phyloP scores from a whole-genome alignment of 30 jellyfish, hydroid and myxozoan species.

The Hydra vulgaris region DNA sequence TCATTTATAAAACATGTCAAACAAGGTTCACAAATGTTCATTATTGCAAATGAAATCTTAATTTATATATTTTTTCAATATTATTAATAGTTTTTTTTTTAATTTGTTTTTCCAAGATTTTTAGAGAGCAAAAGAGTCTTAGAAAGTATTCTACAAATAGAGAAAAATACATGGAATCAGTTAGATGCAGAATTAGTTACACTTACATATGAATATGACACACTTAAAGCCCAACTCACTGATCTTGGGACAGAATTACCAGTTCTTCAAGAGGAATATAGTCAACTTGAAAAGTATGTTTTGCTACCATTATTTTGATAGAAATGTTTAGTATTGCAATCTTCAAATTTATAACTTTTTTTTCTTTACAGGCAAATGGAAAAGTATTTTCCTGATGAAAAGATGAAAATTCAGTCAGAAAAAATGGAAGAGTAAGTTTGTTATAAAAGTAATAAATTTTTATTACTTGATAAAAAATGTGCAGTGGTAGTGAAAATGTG shows the following conservation, averaged over 20 bases:
- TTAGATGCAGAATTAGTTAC: constrained; percentile 8
- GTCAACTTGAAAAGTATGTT: constrained; percentile 4
- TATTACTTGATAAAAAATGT: no score
- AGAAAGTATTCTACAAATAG: constrained; percentile 6
- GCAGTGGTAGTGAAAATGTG: no score
- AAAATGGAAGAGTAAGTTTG: neutral
- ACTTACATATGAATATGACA: constrained; percentile 25
- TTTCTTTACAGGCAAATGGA: constrained; percentile 25
- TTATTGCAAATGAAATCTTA: no score
- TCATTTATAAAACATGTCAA: no score
- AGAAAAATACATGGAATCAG: constrained; percentile 20
- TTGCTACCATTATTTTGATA: no score
- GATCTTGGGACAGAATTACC: constrained; percentile 36
- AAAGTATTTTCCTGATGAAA: neutral
- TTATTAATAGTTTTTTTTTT: no score
- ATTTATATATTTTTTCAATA: no score
- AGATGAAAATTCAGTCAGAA: neutral
- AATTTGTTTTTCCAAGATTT: no score
- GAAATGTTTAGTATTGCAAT: no score
- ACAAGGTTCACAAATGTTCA: no score
- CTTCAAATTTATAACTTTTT: neutral
- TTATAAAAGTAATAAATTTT: no score
- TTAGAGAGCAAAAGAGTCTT: constrained; percentile 1
- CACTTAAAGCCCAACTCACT: constrained; percentile 12
- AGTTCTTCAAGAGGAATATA: constrained; percentile 19